These are phyloP conservation scores for Brevipalpus yothersi DNA, from an alignment of 1,140 invertebrate genomes.

Conservation along the genomic window DNA sequence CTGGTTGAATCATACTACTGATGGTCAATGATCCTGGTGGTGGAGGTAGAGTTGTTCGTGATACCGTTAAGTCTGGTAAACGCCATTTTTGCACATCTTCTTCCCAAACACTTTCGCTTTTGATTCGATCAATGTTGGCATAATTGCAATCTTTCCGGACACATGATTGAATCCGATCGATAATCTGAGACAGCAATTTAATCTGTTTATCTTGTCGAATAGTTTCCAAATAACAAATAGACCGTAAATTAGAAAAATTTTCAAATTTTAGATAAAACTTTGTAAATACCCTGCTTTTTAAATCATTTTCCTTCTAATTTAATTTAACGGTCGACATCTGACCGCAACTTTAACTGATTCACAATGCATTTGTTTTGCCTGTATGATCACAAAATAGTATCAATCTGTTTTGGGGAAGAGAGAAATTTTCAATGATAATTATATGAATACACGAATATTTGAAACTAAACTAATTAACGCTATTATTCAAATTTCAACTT, in stretches of 20 bases:
- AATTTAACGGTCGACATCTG: slow-evolving; percentile 76
- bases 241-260: too few species aligned
- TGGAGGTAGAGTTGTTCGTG: slow-evolving; percentile 39
- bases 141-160: slow-evolving; percentile 49
- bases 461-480: too few species aligned
- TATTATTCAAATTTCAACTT: too few species aligned
- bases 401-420: too few species aligned
- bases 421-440: too few species aligned
- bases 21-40: slow-evolving; percentile 18
- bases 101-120: slow-evolving; percentile 43
- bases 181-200: slow-evolving; percentile 38
- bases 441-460: too few species aligned
- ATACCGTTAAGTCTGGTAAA: slow-evolving; percentile 35
- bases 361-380: slow-evolving; percentile 15
- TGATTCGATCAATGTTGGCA: slow-evolving; percentile 37
- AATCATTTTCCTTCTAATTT: slow-evolving; percentile 39
- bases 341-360: slow-evolving; percentile 76
- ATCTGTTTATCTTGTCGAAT: slow-evolving; percentile 46
- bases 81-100: slow-evolving; percentile 46
- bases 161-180: slow-evolving; percentile 41
- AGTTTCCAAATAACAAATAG: slow-evolving; percentile 44
- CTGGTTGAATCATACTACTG: not conserved
- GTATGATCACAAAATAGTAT: too few species aligned
- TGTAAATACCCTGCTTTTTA: slow-evolving; percentile 39
- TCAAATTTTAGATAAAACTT: too few species aligned